phyloP scores from a whole-genome alignment of 2,888 invertebrate species.

The Ectobius pallidus region DNA sequence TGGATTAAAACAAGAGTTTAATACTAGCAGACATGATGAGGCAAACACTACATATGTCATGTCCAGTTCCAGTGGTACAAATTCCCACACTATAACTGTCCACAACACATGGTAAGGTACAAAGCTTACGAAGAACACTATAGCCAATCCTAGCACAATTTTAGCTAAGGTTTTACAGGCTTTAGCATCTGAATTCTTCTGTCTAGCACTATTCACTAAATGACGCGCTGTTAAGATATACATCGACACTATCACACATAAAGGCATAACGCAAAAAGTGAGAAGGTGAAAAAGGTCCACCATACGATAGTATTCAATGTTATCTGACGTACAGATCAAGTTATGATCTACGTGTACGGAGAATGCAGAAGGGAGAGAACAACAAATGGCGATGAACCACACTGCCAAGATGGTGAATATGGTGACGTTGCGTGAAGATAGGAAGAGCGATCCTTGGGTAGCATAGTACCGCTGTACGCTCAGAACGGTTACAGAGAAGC shows the following conservation, averaged over 20 bases:
- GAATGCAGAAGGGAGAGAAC: conserved; percentile 11
- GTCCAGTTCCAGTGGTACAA: background rate
- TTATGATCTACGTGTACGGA: conserved; percentile 11
- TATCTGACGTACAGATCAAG: conserved; percentile 9
- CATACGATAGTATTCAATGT: conserved; percentile 11
- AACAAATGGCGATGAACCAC: conserved; percentile 6
- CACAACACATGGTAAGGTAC: conserved; percentile 23
- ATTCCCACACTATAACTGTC: conserved; percentile 12
- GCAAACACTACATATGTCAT: conserved; percentile 18
- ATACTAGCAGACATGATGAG: conserved; percentile 8
- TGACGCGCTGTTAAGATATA: conserved; percentile 6
- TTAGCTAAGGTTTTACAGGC: conserved; percentile 16
- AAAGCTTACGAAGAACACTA: conserved; percentile 18
- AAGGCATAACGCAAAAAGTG: conserved; percentile 2
- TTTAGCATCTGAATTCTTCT: background rate
- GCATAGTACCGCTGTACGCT: conserved; percentile 23
- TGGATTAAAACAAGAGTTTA: conserved; percentile 18
- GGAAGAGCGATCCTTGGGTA: background rate
- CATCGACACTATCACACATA: conserved; percentile 1
- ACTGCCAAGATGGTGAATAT: background rate
- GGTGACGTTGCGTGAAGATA: background rate
- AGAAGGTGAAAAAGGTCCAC: background rate
- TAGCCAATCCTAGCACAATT: conserved; percentile 11
- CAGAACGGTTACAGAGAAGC: background rate
- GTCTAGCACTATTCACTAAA: background rate